Evolutionary conservation across 2,888 invertebrate genomes (phyloP).

Genomic region (Platycheirus rosarum): DNA sequence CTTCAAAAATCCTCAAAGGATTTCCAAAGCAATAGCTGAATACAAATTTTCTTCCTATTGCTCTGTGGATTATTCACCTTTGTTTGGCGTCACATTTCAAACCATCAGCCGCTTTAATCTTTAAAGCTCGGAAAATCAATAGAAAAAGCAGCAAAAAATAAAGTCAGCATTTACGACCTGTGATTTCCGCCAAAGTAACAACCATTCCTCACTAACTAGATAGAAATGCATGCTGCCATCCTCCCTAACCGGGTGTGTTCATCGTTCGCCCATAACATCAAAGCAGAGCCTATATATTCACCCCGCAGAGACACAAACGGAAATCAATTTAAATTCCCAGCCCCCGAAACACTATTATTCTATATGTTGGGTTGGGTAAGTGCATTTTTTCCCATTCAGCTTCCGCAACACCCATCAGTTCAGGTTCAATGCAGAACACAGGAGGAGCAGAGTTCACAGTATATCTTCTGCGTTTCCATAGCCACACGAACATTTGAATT

Average conservation of each 20-base stretch:
- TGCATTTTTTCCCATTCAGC: constrained; percentile 53
- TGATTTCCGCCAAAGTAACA: constrained; percentile 36
- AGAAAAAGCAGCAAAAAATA: constrained; percentile 10
- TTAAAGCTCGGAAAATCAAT: constrained; percentile 10
- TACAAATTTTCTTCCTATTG: background rate
- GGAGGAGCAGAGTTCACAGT: background rate
- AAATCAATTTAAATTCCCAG: constrained; percentile 70
- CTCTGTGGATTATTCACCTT: constrained; percentile 1
- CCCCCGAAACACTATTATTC: constrained; percentile 24
- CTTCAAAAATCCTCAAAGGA: background rate
- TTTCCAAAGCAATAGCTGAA: background rate
- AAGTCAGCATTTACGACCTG: constrained; percentile 41
- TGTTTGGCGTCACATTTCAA: background rate
- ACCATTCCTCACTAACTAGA: constrained; percentile 30
- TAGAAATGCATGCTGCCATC: constrained; percentile 33
- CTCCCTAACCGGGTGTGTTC: constrained; percentile 52
- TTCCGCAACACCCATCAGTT: constrained; percentile 25
- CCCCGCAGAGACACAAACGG: constrained; percentile 46
- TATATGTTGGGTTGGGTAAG: constrained; percentile 43
- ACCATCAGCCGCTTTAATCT: background rate
- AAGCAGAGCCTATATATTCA: constrained; percentile 41
- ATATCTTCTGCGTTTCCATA: constrained; percentile 25
- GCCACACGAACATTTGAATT: constrained; percentile 59
- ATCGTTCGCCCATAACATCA: constrained; percentile 28
- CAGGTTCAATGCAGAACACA: background rate